Conservation (phyloP, 2,113 vertebrate genomes). For the Planiliza haematocheilus region DNA sequence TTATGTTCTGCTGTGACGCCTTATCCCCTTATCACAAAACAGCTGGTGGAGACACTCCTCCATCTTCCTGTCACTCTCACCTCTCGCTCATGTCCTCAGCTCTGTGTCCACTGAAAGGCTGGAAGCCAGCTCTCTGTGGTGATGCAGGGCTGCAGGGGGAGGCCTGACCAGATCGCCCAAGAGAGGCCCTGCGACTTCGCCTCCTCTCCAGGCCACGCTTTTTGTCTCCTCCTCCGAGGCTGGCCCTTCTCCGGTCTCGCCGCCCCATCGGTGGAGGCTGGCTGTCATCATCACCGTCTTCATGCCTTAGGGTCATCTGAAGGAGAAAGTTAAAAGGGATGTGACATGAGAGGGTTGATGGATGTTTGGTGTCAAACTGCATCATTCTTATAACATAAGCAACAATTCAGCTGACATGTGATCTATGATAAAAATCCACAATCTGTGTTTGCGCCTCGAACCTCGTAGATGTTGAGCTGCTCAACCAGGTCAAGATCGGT, state of each 20-base stretch:
- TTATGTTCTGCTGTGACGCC: neutral
- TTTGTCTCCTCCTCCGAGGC: conserved; percentile 77
- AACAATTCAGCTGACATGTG: neutral
- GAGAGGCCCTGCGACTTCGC: conserved; percentile 91
- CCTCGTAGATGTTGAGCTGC: conserved; percentile 97
- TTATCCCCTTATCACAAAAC: neutral
- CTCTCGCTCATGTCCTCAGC: conserved; percentile 85
- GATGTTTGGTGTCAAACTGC: neutral
- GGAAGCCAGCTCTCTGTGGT: conserved; percentile 70
- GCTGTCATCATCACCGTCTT: conserved; percentile 88
- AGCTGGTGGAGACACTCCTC: neutral
- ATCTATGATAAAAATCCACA: neutral
- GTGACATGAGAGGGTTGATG: no score
- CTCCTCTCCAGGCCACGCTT: conserved; percentile 87
- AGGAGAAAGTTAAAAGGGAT: neutral
- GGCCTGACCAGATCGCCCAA: conserved; percentile 82
- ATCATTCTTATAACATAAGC: neutral
- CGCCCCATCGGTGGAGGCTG: conserved; percentile 82
- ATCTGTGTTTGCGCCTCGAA: conserved; percentile 59
- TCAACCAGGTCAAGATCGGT: conserved; percentile 93
- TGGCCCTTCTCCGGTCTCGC: conserved; percentile 86
- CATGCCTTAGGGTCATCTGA: conserved; percentile 87
- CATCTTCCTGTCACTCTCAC: conserved; percentile 76
- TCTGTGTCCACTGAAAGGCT: conserved; percentile 75
- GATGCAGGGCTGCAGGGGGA: conserved; percentile 84